Evolutionary conservation across 2,888 invertebrate species (phyloP), one percentile per base, ranked within the genome.

Genomic region (Linnaemya vulpina): DNA sequence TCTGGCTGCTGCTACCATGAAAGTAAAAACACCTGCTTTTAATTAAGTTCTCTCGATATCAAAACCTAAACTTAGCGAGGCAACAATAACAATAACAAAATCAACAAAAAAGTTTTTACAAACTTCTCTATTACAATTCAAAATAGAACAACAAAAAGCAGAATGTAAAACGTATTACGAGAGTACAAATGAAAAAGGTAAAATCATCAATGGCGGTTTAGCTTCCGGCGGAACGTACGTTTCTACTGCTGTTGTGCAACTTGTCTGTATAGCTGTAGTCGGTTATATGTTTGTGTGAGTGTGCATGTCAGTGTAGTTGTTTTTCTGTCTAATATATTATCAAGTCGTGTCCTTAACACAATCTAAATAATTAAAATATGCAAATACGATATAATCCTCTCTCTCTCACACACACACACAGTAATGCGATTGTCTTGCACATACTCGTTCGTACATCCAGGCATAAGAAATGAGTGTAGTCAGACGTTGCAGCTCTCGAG

Each of bases 331-430:
- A 77, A 63, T 77, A 81, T 81, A 74, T 81, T 74, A 85, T 74
- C 77, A 70, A 78, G 81, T 78, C 15, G 84, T 86, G 83, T 86
- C 83, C 81, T 82, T 87, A 87, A 82, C 77, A 86, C 87, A 87
- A 87, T 86, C 90, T 90, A 90, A 91, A 91, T 91, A 91, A 91
- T 91, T 91, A 91, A 91, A 91, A 91, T 91, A 91, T 91, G 91
- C 91, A 91, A 91, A 91, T 90, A 88, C 89, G 67, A 87, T 87
- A 90, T 91, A 91, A 91, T 90, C 88, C 86, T 81, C 85, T 82
- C 79, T 76, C 58, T 60, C 83, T 84, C 86, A 79, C 49, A 71
- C 63, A 46, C 13, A 58, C 53, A 74, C 22, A 70, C n/a, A 13
- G 20, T 20, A n/a, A 46, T 46, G 13, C n/a, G 11, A 35, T 20